A percentile compares a stretch with the other conserved stretches of the same genome.
These are phyloP conservation scores for Coccyzus lansbergi DNA, from an alignment of 2,797 vertebrate species.

Conservation along the genomic window DNA sequence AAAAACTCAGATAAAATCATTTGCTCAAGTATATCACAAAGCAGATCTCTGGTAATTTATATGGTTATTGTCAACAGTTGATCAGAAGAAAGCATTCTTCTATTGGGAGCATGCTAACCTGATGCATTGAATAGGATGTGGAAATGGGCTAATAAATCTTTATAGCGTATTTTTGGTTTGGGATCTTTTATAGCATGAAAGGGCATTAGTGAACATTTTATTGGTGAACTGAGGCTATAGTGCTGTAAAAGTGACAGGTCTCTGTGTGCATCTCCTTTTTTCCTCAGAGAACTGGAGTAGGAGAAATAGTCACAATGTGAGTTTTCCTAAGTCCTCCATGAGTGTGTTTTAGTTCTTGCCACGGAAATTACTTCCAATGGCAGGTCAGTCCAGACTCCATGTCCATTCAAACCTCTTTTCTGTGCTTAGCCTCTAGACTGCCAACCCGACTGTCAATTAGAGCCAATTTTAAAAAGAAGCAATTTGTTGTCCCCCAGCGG, in stretches of 20 bases:
- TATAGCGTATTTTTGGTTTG: neutral
- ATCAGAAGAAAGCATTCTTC: neutral
- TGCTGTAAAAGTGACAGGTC: neutral
- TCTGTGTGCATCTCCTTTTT: neutral
- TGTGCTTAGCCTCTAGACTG: neutral
- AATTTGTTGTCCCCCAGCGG: constrained; percentile 34
- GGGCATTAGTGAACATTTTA: neutral
- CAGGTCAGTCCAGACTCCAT: neutral
- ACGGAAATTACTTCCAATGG: neutral
- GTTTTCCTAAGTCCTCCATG: neutral
- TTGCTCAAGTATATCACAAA: neutral
- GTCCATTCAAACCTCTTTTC: neutral
- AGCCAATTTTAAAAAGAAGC: constrained; percentile 14
- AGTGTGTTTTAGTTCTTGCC: neutral
- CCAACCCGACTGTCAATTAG: constrained; percentile 36
- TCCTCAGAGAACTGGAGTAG: neutral
- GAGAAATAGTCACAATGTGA: neutral
- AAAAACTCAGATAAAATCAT: neutral
- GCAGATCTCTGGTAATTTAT: neutral
- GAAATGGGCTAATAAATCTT: neutral
- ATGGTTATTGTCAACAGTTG: neutral
- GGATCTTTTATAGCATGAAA: neutral
- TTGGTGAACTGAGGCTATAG: neutral
- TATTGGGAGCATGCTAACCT: neutral
- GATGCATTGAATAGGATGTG: neutral